Evolutionary conservation across 2,888 invertebrate genomes (phyloP), one percentile per base, ranked within the genome.

Genomic region (Drymonia ruficornis): DNA sequence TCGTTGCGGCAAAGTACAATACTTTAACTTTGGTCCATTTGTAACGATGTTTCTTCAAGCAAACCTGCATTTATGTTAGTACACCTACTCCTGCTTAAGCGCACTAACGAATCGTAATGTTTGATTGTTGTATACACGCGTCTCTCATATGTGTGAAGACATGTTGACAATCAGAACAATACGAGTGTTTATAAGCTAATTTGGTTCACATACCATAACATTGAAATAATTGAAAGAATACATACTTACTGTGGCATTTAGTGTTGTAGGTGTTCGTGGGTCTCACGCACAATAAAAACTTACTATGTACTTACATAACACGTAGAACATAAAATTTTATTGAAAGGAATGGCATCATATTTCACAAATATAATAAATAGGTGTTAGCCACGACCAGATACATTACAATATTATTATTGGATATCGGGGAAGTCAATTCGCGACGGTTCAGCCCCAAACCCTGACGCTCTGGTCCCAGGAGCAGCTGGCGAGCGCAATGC

Each of bases 391-490:
- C 5, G 43, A 43, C 15, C 12, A 43, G 19, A 19, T 12, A 43
- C 6, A 15, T n/a, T 40, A 15, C 12, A 31, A 12, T 31, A 31
- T 31, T 36, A 36, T 31, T n/a, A n/a, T 36, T 36, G 5, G 13
- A 36, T 36, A n/a, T 36, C 1, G 6, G 13, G 5, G 1, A 36
- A n/a, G 13, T 36, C n/a, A 11, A 36, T 6, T 4, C n/a, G 3
- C n/a, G 1, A 0, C 5, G 5, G 13, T 60, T 93, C 94, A 97
- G 61, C 97, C 97, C 98, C 98, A 98, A 63, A 98, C 95, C 72
- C 96, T 94, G 55, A 98, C 97, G 73, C 95, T 93, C 76, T 96
- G 96, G 90, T 98, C 98, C 98, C 98, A 98, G 68, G 98, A 98
- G 83, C 97, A 97, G 61, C 96, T 96, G n/a, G 96, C 96, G 65